Evolutionary conservation across 2,888 invertebrate genomes (phyloP), one percentile per base, ranked within the genome.

Genomic region (Sipunculus nudus): DNA sequence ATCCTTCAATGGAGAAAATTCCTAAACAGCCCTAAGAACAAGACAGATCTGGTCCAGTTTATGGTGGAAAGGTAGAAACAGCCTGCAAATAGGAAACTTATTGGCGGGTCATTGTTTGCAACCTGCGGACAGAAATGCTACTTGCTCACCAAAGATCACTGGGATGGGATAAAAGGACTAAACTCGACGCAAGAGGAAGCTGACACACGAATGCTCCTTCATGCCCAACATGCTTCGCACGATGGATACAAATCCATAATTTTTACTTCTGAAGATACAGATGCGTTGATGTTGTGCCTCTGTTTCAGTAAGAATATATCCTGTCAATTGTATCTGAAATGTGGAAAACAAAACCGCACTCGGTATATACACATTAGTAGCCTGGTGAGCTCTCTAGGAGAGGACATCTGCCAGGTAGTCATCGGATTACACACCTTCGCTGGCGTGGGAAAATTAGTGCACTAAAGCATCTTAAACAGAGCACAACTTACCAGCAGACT

Each of bases 121-220:
- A 50, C 50, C 31, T 35, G 32, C 21, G 50, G 23, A 8, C 32
- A 50, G 6, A 6, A 8, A 35, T 50, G 50, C 35, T 13, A 6
- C 6, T 8, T 10, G 23, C 10, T 50, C 23, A 50, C 35, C 8
- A 5, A 8, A 8, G 35, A 35, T 6, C 5, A 8, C n/a, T 29
- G 31, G 8, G 8, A 35, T 8, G n/a, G 35, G 10, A 23, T 31
- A 19, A 6, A 8, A 8, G 31, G 13, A 8, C 35, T 50, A 8
- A 50, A 6, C 6, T 50, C 50, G 13, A 8, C 6, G 6, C 50
- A 50, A 19, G 50, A 50, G 35, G 31, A 50, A 23, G 50, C 50
- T 50, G 50, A 50, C 35, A 50, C 50, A 8, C 50, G 35, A 5
- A 6, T 50, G 6, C 50, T 50, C 13, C 50, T 50, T 8, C 50